Base-by-base conservation (phyloP, 30 jellyfish, hydroid and myxozoan genomes). In the Catostylus mosaicus region DNA sequence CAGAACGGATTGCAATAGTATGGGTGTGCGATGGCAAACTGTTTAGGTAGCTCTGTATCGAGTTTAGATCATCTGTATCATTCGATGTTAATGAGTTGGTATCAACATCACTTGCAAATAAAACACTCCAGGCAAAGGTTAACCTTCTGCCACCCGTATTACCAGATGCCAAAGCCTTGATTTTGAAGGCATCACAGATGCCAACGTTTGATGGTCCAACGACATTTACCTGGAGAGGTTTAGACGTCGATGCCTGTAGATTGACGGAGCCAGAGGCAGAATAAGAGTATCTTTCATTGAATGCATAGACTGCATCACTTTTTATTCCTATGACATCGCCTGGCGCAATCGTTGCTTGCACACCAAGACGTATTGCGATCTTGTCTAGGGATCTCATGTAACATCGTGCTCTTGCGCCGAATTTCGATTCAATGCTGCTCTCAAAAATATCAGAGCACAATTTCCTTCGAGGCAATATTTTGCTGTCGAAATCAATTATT, bases 141-240 rank as follows among this genome's bases (percentile, higher is more conserved):
- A 83, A 37, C 20, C 38, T 56, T 34, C 86, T n/a, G 16, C 96
- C 87, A 11, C 92, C 97, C 3, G 92, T 43, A 29, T 75, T 83
- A 27, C 85, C 75, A 26, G 88, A 73, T 19, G 66, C 76, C 38
- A 78, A 30, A 3, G 93, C 96, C 30, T 67, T 78, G 29, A 90
- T 27, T 24, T 47, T 14, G 43, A 78, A 26, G 11, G 64, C 33
- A 26, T 77, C 96, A 50, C 97, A 90, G 29, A 27, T 37, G 20
- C 97, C 96, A 24, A 82, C 36, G 7, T 45, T 20, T 5, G 92
- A 14, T 5, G 88, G 91, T n/a, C 97, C 97, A 22, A 85, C 30
- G 0, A 90, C 4, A 22, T 8, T 78, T 1, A 94, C 89, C 16
- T 16, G 51, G 4, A 71, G 38, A 4, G 92, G 92, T 10, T 29